Percentiles rank a stretch among this genome's conserved stretches.
These are phyloP conservation scores for Sphyrna mokarran DNA, from an alignment of 2,113 vertebrate species.

Conservation along the genomic window DNA sequence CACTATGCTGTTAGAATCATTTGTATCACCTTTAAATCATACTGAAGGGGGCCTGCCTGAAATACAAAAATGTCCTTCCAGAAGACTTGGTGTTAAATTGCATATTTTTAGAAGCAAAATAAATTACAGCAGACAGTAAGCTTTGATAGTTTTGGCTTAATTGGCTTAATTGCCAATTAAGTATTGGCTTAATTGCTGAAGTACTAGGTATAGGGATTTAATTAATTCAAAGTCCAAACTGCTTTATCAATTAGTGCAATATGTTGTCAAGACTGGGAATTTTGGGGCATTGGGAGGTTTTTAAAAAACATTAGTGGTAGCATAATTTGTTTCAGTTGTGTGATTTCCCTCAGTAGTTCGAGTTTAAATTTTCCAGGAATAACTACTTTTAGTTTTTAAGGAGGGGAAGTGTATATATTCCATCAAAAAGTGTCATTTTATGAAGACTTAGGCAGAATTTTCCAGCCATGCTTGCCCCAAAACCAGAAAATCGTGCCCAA, in stretches of 20 bases:
- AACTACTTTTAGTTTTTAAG: background rate
- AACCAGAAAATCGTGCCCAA: too few species aligned
- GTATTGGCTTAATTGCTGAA: too few species aligned
- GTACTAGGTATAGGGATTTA: background rate
- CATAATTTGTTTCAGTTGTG: background rate
- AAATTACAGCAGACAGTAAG: background rate
- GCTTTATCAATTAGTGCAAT: slow-evolving; percentile 4
- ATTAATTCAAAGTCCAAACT: background rate
- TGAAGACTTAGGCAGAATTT: background rate
- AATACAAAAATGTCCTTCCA: background rate
- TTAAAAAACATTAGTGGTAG: background rate
- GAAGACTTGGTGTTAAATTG: background rate
- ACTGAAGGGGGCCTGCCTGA: background rate
- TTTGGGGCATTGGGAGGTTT: background rate
- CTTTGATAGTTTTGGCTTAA: too few species aligned
- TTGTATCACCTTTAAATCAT: background rate
- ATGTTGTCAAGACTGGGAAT: background rate
- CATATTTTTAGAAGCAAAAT: background rate
- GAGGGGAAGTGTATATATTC: background rate
- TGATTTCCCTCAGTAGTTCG: too few species aligned
- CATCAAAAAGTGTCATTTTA: background rate
- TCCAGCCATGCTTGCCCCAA: too few species aligned
- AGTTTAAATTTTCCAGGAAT: background rate
- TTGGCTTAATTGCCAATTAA: too few species aligned
- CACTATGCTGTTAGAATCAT: background rate